Evolutionary conservation across 2,888 invertebrate genomes (phyloP), one percentile per base, ranked within the genome.

Genomic region (Vanessa cardui): DNA sequence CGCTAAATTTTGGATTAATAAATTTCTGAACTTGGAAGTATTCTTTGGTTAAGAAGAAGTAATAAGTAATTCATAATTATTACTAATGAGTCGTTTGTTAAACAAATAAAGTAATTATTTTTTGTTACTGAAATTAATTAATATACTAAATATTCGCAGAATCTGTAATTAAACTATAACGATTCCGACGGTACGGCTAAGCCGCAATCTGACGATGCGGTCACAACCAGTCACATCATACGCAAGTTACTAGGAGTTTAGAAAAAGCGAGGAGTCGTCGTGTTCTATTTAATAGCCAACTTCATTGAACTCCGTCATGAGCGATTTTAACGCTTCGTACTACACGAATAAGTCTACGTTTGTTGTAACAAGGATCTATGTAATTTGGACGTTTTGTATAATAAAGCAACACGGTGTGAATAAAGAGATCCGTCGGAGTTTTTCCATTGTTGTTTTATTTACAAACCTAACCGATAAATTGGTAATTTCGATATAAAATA

Each of bases 171-270:
- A 39, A 39, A 3, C 26, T 26, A 3, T 26, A 26, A 26, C 3
- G 26, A 26, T 5, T 39, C 12, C 3, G n/a, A 16, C 16, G 21
- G 16, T 15, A 15, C 26, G 15, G 52, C 26, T 73, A 73, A 74
- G 73, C 69, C 74, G 72, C 74, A 72, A 72, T 70, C 70, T 58
- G 72, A 6, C 77, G 77, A 69, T 76, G 80, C 83, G 83, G 83
- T 82, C 85, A 82, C 84, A 85, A 85, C 85, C 83, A 82, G 86
- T 85, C 85, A 80, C 86, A 82, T 78, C 84, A 83, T 89, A 89
- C 90, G 90, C 90, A 86, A 81, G 79, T 73, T 89, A 91, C 90
- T 83, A 91, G 90, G 90, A 79, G 71, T 72, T 58, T 86, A 92
- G 80, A 83, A 78, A 8, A 12, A 6, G 6, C 61, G n/a, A 78